Evolutionary conservation across 2,888 invertebrate genomes (phyloP).

Genomic region (Ophonus ardosiacus): DNA sequence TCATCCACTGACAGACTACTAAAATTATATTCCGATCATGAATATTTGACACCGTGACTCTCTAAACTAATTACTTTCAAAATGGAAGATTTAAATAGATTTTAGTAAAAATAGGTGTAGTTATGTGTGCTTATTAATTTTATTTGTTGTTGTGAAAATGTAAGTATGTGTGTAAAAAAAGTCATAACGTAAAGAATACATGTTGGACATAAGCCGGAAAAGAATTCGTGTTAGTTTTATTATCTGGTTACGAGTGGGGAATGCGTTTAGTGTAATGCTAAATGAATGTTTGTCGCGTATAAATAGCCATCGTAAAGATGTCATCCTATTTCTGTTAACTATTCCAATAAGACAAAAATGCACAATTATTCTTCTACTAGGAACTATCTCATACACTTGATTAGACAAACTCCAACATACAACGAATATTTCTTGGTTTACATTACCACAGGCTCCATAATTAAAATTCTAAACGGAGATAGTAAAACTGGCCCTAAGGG

Average conservation of each 20-base stretch:
- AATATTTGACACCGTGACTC: neutral
- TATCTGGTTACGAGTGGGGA: conserved; percentile 9
- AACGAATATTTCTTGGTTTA: too few relatives aligned
- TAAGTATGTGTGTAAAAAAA: neutral
- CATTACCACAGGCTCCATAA: too few relatives aligned
- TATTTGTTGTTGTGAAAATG: too few relatives aligned
- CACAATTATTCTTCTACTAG: neutral
- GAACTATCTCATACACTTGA: neutral
- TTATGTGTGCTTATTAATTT: too few relatives aligned
- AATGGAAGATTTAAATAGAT: too few relatives aligned
- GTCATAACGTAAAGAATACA: neutral
- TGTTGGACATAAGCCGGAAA: neutral
- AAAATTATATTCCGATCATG: conserved; percentile 25
- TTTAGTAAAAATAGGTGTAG: too few relatives aligned
- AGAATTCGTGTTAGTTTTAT: conserved; percentile 8
- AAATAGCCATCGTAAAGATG: conserved; percentile 31
- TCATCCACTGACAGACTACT: neutral
- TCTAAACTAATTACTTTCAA: too few relatives aligned
- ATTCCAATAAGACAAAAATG: conserved; percentile 22
- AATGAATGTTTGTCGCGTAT: conserved; percentile 29
- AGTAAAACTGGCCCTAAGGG: too few relatives aligned
- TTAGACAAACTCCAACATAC: neutral
- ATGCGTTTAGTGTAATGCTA: conserved; percentile 35
- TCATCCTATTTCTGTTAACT: conserved; percentile 24
- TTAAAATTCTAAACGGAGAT: too few relatives aligned